Percentiles rank a stretch among this genome's conserved stretches.
Conservation (phyloP, 2,113 vertebrate species). For the Pitta sordida region DNA sequence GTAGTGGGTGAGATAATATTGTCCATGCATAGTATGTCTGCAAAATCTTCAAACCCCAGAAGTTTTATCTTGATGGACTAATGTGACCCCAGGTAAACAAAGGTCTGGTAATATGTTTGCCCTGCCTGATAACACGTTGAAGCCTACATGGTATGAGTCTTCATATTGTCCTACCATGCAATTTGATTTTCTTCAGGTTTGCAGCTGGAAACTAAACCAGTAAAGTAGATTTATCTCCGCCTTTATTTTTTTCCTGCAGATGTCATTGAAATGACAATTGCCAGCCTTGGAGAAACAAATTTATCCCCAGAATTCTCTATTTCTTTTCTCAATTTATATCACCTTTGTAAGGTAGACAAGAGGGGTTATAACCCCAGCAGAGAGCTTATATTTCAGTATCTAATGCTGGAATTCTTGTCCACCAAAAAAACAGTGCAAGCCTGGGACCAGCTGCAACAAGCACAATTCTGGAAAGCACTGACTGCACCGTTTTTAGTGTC, state of each 20-base stretch:
- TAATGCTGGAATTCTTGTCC: not conserved
- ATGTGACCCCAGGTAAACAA: not conserved
- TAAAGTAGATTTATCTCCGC: not conserved
- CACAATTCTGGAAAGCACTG: not conserved
- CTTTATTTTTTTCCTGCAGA: not conserved
- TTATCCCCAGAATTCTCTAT: not conserved
- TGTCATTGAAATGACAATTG: not conserved
- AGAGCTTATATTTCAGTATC: not conserved
- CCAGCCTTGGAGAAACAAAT: not conserved
- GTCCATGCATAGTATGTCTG: not conserved
- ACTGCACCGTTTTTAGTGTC: conserved; percentile 2
- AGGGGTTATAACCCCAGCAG: not conserved
- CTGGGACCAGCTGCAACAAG: not conserved
- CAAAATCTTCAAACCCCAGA: not conserved
- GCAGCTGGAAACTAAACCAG: not conserved
- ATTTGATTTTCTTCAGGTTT: not conserved
- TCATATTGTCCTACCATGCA: not conserved
- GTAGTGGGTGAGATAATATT: not conserved
- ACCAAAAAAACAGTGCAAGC: not conserved
- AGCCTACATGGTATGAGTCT: not conserved
- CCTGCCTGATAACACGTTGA: not conserved
- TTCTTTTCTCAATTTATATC: not conserved
- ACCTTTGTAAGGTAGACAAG: not conserved
- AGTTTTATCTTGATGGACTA: not conserved
- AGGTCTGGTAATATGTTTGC: not conserved